Evolutionary conservation across 1,140 invertebrate species (phyloP).

Genomic region (Drepana arcuata): DNA sequence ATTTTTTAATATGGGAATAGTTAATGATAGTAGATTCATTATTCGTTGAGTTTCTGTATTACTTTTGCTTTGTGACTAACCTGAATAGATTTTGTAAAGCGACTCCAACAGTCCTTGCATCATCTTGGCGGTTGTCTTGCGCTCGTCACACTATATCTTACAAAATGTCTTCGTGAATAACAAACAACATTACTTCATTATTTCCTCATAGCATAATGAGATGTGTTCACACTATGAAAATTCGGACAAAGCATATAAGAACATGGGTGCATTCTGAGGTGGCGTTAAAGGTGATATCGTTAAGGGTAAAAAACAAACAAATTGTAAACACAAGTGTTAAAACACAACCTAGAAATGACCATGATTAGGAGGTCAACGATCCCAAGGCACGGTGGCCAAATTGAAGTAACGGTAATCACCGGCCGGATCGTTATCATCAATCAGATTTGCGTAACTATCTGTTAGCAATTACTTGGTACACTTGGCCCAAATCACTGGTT

Average conservation of each 20-base stretch:
- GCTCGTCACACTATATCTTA: constrained; percentile 26
- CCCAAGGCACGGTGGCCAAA: constrained; percentile 58
- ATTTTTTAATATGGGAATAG: too few species aligned
- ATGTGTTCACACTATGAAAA: constrained; percentile 43
- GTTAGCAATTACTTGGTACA: constrained; percentile 55
- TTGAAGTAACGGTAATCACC: constrained; percentile 61
- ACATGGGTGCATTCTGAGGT: too few species aligned
- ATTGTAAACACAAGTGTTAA: constrained; percentile 15
- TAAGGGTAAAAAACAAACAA: too few species aligned
- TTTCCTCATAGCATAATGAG: constrained; percentile 32
- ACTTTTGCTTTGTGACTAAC: too few species aligned
- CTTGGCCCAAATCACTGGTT: constrained; percentile 31
- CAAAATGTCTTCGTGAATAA: too few species aligned
- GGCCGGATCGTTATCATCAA: constrained; percentile 61
- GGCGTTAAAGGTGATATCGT: too few species aligned
- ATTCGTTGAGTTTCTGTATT: too few species aligned
- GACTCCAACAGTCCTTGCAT: constrained; percentile 64
- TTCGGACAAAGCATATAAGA: too few species aligned
- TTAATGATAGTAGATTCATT: too few species aligned
- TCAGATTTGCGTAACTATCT: constrained; percentile 68
- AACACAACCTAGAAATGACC: constrained; percentile 24
- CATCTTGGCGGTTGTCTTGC: constrained; percentile 40
- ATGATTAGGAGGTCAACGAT: constrained; percentile 48
- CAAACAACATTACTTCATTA: constrained; percentile 48
- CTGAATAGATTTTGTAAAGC: constrained; percentile 59